phyloP scores from a whole-genome alignment of 2,113 vertebrate genomes.

The Lepidothrix coronata region DNA sequence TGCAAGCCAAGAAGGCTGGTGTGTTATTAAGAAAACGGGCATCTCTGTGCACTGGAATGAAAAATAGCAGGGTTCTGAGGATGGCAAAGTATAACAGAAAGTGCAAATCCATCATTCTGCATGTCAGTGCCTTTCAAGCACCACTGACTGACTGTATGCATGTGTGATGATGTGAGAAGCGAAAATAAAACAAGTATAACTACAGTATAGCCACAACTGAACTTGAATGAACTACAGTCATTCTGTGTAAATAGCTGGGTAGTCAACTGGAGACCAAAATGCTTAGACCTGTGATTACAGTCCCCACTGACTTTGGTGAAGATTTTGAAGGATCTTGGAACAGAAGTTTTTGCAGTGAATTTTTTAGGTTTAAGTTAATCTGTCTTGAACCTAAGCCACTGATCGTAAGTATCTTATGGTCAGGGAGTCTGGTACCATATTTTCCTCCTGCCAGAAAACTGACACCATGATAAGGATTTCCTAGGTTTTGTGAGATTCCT shows the following conservation, averaged over 20 bases:
- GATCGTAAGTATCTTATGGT: not conserved
- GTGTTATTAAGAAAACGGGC: not conserved
- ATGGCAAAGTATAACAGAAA: not conserved
- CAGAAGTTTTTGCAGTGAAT: not conserved
- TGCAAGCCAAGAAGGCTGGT: not conserved
- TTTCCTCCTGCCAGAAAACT: not conserved
- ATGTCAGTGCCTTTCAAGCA: not conserved
- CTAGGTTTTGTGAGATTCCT: not conserved
- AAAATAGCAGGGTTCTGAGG: not conserved
- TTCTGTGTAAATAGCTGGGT: not conserved
- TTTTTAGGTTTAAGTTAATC: not conserved
- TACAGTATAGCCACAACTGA: not conserved
- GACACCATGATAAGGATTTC: not conserved
- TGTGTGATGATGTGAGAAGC: not conserved
- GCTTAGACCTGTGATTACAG: not conserved
- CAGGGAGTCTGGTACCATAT: not conserved
- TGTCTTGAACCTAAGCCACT: not conserved
- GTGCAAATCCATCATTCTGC: not conserved
- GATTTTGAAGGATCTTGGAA: not conserved
- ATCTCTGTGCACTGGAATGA: not conserved
- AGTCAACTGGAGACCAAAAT: not conserved
- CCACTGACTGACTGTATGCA: not conserved
- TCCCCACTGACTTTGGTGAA: not conserved
- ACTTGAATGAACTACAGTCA: not conserved
- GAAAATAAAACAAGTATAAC: not conserved